Base-by-base conservation (phyloP, 1,140 invertebrate species). In the Chironomus striatipennis region DNA sequence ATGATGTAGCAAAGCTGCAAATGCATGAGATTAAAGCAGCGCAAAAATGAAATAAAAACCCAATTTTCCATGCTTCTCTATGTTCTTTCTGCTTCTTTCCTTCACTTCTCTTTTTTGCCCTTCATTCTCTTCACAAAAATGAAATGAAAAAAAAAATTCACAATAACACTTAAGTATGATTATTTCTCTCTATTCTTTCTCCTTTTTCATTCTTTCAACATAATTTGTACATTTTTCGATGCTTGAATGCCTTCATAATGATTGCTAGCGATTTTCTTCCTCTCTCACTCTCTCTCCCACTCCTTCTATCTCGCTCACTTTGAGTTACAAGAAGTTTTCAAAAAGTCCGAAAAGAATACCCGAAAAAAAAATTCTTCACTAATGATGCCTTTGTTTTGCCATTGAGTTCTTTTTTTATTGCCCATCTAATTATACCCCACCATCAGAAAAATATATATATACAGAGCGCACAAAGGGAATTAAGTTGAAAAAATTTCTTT, bases 111-210 rank as follows among this genome's bases (percentile, higher is more conserved):
- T n/a, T n/a, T 34, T 34, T 34, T 57, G 47, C 47, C 47, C 47
- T 57, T 57, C 47, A 57, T 57, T 57, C 47, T 57, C 47, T 57
- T 57, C n/a, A n/a, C 8, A 57, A 57, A 34, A 34, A n/a, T n/a
- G n/a, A n/a, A n/a, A n/a, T n/a, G n/a, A n/a, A 34, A 34, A 34
- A 34, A 34, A 34, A 34, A 57, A 57, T 15, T 57, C 65, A 70
- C 65, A 70, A 70, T 70, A 70, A 70, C 65, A 70, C 65, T 70
- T 70, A 70, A 70, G 65, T 70, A 70, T 70, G 65, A 70, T 70
- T 70, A 70, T 70, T 12, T 57, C 47, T 57, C n/a, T 57, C 47
- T 47, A 10, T 47, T 47, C 43, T 47, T 10, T 47, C 43, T 47
- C 43, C 15, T 9, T 15, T 57, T n/a, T 57, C 12, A 12, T 57